A percentile compares a stretch with the other conserved stretches of the same genome.
Conservation (phyloP, 2,797 vertebrate species). For the Ciconia nigra region DNA sequence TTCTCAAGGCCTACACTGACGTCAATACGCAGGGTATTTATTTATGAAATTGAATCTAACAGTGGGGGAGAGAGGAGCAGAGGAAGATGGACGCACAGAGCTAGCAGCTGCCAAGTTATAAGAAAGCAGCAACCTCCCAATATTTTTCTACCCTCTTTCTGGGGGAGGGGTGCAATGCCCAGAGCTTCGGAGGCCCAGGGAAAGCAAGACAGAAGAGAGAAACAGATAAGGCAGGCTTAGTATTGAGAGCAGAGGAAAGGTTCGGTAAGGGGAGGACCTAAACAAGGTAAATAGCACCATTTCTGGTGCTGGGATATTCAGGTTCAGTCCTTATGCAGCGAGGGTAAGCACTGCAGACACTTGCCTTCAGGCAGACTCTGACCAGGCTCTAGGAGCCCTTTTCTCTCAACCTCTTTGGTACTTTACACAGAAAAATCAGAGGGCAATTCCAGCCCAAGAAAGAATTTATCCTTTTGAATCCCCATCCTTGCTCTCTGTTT, state of each 20-base stretch:
- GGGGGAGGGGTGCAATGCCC: neutral
- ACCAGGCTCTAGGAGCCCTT: neutral
- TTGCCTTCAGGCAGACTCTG: neutral
- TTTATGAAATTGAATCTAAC: conserved; percentile 62
- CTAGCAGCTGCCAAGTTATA: conserved; percentile 30
- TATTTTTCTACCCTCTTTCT: conserved; percentile 17
- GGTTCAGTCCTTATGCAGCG: neutral
- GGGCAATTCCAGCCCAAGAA: neutral
- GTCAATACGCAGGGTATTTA: conserved; percentile 59
- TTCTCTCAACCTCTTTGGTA: neutral
- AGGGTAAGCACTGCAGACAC: neutral
- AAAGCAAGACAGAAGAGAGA: neutral
- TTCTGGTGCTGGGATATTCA: neutral
- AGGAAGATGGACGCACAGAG: conserved; percentile 8
- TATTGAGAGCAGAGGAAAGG: neutral
- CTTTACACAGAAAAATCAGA: neutral
- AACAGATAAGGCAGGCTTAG: neutral
- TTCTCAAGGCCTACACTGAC: conserved; percentile 65
- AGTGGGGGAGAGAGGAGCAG: conserved; percentile 59
- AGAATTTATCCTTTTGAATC: neutral
- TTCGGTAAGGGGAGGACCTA: neutral
- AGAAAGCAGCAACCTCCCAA: neutral
- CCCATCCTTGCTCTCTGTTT: neutral
- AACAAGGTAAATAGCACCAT: neutral
- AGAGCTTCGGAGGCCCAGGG: neutral